Conservation (phyloP, 1,140 invertebrate genomes). For the Notospermus geniculatus region DNA sequence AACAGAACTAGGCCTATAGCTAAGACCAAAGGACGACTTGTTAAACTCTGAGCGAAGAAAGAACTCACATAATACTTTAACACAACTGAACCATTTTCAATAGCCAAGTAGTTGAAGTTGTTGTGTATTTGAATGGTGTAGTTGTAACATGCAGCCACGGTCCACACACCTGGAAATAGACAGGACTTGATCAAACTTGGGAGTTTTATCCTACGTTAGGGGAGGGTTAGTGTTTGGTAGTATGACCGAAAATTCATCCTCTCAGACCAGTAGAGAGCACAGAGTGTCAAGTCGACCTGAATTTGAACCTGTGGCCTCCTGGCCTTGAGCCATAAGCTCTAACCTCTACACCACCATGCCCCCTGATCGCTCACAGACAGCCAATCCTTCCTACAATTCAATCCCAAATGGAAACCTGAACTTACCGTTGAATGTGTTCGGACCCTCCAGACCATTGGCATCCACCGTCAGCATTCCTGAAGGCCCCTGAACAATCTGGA, state of each 20-base stretch:
- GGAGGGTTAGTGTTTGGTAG: too few species aligned
- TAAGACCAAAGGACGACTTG: neutral
- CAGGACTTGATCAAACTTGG: too few species aligned
- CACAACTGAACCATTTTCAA: slow-evolving; percentile 37
- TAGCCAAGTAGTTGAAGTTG: slow-evolving; percentile 49
- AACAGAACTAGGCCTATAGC: neutral
- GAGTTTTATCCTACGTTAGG: too few species aligned
- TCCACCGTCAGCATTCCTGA: slow-evolving; percentile 36
- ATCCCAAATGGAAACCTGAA: slow-evolving; percentile 2
- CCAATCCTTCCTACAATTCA: too few species aligned
- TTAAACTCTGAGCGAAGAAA: neutral
- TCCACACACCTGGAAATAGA: slow-evolving; percentile 47
- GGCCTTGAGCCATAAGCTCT: too few species aligned
- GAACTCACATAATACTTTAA: slow-evolving; percentile 39
- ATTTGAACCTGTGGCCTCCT: too few species aligned
- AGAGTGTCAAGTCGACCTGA: too few species aligned
- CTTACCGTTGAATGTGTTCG: slow-evolving; percentile 32
- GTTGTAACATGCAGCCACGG: slow-evolving; percentile 43
- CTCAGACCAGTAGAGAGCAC: too few species aligned
- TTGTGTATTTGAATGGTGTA: slow-evolving; percentile 49
- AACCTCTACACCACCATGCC: too few species aligned
- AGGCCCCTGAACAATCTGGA: slow-evolving; percentile 36
- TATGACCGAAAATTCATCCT: too few species aligned
- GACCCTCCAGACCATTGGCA: slow-evolving; percentile 34
- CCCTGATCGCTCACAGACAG: too few species aligned